A percentile compares a stretch with the other conserved stretches of the same genome.
phyloP scores from a whole-genome alignment of 1,140 invertebrate species.

The Drosophila pseudoobscura region DNA sequence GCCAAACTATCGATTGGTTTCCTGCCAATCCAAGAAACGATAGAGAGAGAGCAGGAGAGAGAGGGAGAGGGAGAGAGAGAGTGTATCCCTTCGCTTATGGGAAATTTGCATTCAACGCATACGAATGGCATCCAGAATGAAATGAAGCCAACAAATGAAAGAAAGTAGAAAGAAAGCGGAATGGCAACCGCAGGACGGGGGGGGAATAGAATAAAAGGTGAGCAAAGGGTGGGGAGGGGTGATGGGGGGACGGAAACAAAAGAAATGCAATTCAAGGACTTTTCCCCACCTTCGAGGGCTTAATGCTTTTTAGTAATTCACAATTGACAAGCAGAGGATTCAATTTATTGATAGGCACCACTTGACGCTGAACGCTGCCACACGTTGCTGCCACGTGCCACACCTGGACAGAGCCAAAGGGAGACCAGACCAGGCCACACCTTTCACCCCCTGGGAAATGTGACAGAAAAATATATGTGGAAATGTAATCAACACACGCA shows the following conservation, averaged over 20 bases:
- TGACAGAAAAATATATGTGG: conserved; percentile 3
- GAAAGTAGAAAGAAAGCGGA: background rate
- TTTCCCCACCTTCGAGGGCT: background rate
- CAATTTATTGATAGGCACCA: conserved; percentile 63
- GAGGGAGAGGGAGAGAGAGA: background rate
- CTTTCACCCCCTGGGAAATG: background rate
- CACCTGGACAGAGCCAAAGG: conserved; percentile 17
- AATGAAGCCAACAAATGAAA: conserved; percentile 24
- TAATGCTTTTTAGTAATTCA: conserved; percentile 35
- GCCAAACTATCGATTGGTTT: conserved; percentile 55
- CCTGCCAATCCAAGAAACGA: conserved; percentile 19
- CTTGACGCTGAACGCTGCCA: background rate
- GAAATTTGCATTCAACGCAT: too few species aligned
- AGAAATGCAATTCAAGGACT: conserved; percentile 23
- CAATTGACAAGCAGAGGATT: conserved; percentile 47
- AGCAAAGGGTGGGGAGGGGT: too few species aligned
- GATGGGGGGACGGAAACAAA: background rate
- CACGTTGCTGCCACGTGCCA: too few species aligned
- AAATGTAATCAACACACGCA: conserved; percentile 62
- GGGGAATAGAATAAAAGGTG: background rate
- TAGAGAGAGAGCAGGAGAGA: background rate
- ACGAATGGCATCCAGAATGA: conserved; percentile 21
- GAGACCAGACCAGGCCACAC: conserved; percentile 17
- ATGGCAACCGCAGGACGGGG: too few species aligned
- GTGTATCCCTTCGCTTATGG: too few species aligned